Conservation (phyloP, 2,888 invertebrate species). For the Galeruca laticollis region DNA sequence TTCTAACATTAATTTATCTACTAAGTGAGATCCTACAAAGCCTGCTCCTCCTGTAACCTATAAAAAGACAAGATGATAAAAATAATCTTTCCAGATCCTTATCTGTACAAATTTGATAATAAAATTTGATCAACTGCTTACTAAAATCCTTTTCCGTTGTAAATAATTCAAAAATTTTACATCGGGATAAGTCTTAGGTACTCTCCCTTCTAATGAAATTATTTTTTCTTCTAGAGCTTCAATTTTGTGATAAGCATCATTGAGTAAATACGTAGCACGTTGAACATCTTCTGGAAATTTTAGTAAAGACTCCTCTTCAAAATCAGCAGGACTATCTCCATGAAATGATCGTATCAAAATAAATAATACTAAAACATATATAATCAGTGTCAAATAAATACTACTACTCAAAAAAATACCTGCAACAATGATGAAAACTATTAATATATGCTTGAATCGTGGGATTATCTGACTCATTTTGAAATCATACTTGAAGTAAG, state of each 20-base stretch:
- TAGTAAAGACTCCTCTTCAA: conserved; percentile 44
- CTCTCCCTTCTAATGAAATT: conserved; percentile 76
- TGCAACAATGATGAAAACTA: conserved; percentile 35
- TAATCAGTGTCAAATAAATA: conserved; percentile 9
- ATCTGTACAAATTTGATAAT: no score
- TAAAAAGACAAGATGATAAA: neutral
- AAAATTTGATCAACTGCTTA: no score
- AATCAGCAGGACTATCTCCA: conserved; percentile 54
- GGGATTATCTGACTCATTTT: conserved; percentile 45
- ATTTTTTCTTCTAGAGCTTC: conserved; percentile 80
- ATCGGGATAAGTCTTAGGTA: conserved; percentile 88
- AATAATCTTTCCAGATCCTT: no score
- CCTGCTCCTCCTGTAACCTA: conserved; percentile 96
- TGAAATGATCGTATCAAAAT: conserved; percentile 53
- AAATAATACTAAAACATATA: conserved; percentile 42
- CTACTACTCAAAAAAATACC: conserved; percentile 32
- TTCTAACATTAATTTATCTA: conserved; percentile 93
- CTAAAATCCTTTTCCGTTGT: conserved; percentile 91
- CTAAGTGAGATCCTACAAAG: conserved; percentile 98
- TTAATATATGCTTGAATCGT: conserved; percentile 44
- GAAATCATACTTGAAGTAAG: conserved; percentile 29
- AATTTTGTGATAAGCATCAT: conserved; percentile 75
- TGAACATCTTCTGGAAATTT: conserved; percentile 54
- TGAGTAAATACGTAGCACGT: conserved; percentile 61
- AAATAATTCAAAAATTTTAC: conserved; percentile 94